Evolutionary conservation across 1,140 invertebrate species (phyloP), one percentile per base, ranked within the genome.

Genomic region (Penaeus vannamei): DNA sequence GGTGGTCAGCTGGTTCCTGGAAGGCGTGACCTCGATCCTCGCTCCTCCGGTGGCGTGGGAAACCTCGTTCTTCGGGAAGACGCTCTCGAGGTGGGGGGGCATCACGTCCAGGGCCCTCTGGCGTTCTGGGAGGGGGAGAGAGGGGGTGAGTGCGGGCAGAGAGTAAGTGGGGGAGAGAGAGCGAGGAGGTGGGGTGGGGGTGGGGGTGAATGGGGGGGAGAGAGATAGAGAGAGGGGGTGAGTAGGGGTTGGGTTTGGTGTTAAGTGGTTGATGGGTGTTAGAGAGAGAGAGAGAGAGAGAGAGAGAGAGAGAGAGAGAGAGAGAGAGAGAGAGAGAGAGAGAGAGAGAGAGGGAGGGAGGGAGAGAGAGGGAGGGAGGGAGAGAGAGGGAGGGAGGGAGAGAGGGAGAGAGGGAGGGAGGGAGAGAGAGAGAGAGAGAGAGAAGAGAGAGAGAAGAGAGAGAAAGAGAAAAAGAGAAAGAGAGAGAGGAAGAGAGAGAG

Each of bases 1-100:
- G 23, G 86, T 88, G 0, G 82, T 76, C 22, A 76, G 87, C 23
- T 76, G 81, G 59, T 77, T 84, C 19, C 66, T 77, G 53, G 87
- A 77, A 59, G 87, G 85, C 32, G 76, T 59, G n/a, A 61, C 69
- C 14, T 89, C 46, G 36, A 72, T 17, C 32, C 32, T 61, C 8
- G 36, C 23, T 62, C 64, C 23, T 66, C 64, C 64, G 0, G 80
- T 59, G 22, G 61, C n/a, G 53, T 29, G 42, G 0, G 29, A 62
- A 1, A 26, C 53, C 29, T 69, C 81, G 17, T n/a, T 22, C n/a
- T 36, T 72, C 0, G 81, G 69, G 42, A 89, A 76, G 59, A 36
- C 26, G n/a, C 72, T 46, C 20, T 42, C 62, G 32, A 26, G 83
- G 83, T 72, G 86, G 8, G 86, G 86, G 1, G 86, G 79, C 79